Conservation (phyloP, 2,888 invertebrate species). For the Priocnemis perturbator region DNA sequence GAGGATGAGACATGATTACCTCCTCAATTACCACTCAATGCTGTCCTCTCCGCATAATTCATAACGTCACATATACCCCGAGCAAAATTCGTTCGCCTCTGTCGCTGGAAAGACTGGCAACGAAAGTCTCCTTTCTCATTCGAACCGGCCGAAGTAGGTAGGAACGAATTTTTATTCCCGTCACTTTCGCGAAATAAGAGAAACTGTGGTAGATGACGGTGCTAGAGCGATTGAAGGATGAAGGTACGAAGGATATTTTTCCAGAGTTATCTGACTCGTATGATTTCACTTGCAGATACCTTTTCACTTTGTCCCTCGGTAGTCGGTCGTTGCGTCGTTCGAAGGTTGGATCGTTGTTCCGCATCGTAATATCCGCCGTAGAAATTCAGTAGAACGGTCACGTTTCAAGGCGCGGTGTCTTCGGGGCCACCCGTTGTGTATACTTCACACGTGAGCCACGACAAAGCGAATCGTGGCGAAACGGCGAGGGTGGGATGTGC, state of each 20-base stretch:
- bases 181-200: too few relatives aligned
- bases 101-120: slow-evolving; percentile 7
- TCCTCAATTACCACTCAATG: slow-evolving; percentile 71
- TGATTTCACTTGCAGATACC: too few relatives aligned
- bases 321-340: too few relatives aligned
- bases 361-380: not conserved
- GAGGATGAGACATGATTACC: slow-evolving; percentile 71
- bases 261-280: too few relatives aligned
- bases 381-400: not conserved
- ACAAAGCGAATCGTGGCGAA: slow-evolving; percentile 36
- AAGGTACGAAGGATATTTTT: too few relatives aligned
- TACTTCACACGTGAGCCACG: slow-evolving; percentile 41
- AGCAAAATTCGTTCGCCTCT: slow-evolving; percentile 46
- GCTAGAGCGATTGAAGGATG: too few relatives aligned
- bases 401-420: not conserved
- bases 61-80: slow-evolving; percentile 58
- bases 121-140: not conserved
- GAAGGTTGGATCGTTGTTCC: not conserved
- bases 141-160: not conserved
- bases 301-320: too few relatives aligned
- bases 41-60: slow-evolving; percentile 66
- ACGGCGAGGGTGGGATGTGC: slow-evolving; percentile 46
- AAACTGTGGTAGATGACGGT: too few relatives aligned
- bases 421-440: slow-evolving; percentile 41
- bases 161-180: not conserved